A percentile compares a stretch with the other conserved stretches of the same genome.
Conservation (phyloP, 2,888 invertebrate species). For the Hypsopygia costalis region DNA sequence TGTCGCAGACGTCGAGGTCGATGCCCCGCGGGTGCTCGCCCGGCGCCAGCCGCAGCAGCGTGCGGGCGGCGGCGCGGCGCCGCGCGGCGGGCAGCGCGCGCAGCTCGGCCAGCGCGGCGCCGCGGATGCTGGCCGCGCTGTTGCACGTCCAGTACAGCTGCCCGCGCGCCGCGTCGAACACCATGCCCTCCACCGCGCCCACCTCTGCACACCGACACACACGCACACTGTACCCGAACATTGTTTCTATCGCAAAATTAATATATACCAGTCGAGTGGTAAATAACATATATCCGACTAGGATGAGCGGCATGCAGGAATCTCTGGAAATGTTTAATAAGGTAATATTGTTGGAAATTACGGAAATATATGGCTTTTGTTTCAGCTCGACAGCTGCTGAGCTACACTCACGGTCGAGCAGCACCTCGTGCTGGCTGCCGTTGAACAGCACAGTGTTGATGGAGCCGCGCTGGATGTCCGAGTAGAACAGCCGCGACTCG, state of each 20-base stretch:
- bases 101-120: slow-evolving; percentile 26
- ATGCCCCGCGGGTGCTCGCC: slow-evolving; percentile 92
- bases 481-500: slow-evolving; percentile 87
- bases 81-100: slow-evolving; percentile 18
- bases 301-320: too few relatives aligned
- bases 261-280: too few relatives aligned
- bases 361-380: too few relatives aligned
- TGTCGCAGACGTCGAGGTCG: slow-evolving; percentile 90
- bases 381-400: too few relatives aligned
- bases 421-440: slow-evolving; percentile 85
- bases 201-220: slow-evolving; percentile 85
- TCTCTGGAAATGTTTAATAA: too few relatives aligned
- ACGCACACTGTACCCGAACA: too few relatives aligned
- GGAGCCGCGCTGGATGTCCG: slow-evolving; percentile 92
- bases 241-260: too few relatives aligned
- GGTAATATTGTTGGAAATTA: too few relatives aligned
- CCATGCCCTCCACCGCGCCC: slow-evolving; percentile 93
- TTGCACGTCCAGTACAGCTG: slow-evolving; percentile 93
- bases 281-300: too few relatives aligned
- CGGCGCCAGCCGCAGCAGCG: slow-evolving; percentile 83
- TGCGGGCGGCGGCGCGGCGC: slow-evolving; percentile 33
- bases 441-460: slow-evolving; percentile 92
- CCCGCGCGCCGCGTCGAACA: slow-evolving; percentile 84
- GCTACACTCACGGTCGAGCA: slow-evolving; percentile 84
- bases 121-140: slow-evolving; percentile 81